Conservation (phyloP, 2,888 invertebrate genomes). For the Lithophane semibrunnea region DNA sequence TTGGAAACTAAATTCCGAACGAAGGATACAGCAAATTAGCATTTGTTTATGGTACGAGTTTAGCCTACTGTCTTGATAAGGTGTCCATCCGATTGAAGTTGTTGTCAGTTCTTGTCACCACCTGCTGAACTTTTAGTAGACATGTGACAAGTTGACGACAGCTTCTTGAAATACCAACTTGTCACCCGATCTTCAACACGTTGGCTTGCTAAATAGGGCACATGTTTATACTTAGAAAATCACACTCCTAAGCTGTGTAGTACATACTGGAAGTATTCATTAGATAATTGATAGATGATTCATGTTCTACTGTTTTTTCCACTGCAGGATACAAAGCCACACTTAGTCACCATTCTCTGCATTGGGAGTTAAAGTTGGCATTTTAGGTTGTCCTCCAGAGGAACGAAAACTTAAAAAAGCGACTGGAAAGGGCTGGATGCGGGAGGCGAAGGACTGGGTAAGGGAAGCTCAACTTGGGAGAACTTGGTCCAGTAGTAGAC, state of each 20-base stretch:
- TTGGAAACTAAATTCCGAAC: neutral
- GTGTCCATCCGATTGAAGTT: neutral
- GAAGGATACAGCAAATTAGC: neutral
- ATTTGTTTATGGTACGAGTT: conserved; percentile 16
- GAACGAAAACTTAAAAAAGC: neutral
- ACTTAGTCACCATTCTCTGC: neutral
- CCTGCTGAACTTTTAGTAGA: conserved; percentile 21
- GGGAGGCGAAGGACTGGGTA: neutral
- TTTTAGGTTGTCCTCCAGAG: too few species aligned
- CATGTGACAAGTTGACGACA: conserved; percentile 44
- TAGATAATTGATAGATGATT: neutral
- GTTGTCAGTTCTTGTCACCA: conserved; percentile 23
- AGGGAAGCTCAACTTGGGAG: neutral
- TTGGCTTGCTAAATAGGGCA: conserved; percentile 26
- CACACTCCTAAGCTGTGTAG: neutral
- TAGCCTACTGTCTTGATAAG: neutral
- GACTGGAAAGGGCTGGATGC: neutral
- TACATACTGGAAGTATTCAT: neutral
- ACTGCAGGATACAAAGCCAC: neutral
- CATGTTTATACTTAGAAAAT: conserved; percentile 30
- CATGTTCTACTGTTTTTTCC: neutral
- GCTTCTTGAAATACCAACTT: conserved; percentile 31
- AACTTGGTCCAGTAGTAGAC: neutral
- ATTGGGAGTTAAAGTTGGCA: neutral
- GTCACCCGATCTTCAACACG: conserved; percentile 19